Base-by-base conservation (phyloP, 2,888 invertebrate genomes). In the Parnassius mnemosyne region DNA sequence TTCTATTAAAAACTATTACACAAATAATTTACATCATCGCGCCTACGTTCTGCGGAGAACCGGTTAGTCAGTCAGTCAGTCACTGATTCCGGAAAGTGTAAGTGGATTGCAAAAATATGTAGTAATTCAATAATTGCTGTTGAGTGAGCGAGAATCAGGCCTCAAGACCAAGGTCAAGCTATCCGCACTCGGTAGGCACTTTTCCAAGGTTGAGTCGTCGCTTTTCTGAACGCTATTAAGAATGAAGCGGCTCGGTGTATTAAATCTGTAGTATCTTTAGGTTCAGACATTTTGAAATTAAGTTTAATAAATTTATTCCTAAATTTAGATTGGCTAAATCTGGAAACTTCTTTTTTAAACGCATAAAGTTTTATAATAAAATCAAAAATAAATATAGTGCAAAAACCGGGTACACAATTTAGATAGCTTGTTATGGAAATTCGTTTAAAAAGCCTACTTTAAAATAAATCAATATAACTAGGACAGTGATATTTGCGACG, bases 141-240 rank as follows among this genome's bases (percentile, higher is more conserved):
- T 82, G 75, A 70, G 83, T 86, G 84, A 88, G 89, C 85, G 81
- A 72, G 79, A 76, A 81, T 83, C 78, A 81, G 83, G 85, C 81
- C 74, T 75, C 82, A 84, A 84, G 85, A 83, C 83, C 87, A 89
- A 88, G 89, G 88, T 86, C 85, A 74, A 67, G 66, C 61, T 63
- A 16, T 41, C 53, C 46, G 58, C 52, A 52, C 46, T 58, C 52
- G 53, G 65, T 53, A 60, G 43, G 57, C 57, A 53, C 49, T 34
- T 44, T 25, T n/a, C 16, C 44, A 50, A 53, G 13, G 43, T 54
- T 11, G 47, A 61, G 44, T 20, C n/a, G 13, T 50, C 67, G n/a
- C 63, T 60, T 66, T 60, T 61, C 51, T 68, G 65, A 62, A 64
- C 65, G 62, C 67, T 67, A 59, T 69, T 66, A 61, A 58, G 53